Evolutionary conservation across 2,113 vertebrate species (phyloP).

Genomic region (Amphiprion percula): DNA sequence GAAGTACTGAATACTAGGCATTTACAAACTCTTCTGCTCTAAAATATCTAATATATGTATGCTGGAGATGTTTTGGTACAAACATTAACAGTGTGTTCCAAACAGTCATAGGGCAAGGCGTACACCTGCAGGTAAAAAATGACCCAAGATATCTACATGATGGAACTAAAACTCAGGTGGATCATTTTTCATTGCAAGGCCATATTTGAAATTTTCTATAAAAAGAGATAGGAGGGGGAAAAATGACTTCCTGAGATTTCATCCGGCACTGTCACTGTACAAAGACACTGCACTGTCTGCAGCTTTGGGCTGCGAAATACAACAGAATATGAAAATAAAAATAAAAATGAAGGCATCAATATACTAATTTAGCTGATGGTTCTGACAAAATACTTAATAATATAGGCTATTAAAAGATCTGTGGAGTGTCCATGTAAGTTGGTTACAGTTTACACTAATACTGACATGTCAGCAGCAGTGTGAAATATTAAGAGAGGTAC

Average conservation of each 20-base stretch:
- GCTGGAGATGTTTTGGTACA: background rate
- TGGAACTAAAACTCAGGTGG: background rate
- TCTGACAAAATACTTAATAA: background rate
- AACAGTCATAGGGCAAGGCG: too few relatives aligned
- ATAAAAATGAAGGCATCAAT: background rate
- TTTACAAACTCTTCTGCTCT: background rate
- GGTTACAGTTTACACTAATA: conserved; percentile 13
- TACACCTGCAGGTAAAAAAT: too few relatives aligned
- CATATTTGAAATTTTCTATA: conserved; percentile 14
- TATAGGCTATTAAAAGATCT: background rate
- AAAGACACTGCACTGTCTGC: background rate
- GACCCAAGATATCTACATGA: conserved; percentile 12
- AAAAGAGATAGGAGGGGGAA: background rate
- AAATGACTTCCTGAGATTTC: conserved; percentile 12
- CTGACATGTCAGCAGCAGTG: conserved; percentile 12
- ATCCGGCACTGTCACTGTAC: conserved; percentile 1
- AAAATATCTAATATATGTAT: background rate
- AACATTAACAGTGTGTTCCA: background rate
- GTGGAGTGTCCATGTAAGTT: background rate
- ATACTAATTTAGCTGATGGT: background rate
- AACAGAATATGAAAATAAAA: too few relatives aligned
- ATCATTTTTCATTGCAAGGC: background rate
- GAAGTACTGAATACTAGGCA: background rate
- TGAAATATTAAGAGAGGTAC: conserved; percentile 8
- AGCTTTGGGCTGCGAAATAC: background rate